Evolutionary conservation across 2,113 vertebrate species (phyloP), one percentile per base, ranked within the genome.

Genomic region (Morone saxatilis): DNA sequence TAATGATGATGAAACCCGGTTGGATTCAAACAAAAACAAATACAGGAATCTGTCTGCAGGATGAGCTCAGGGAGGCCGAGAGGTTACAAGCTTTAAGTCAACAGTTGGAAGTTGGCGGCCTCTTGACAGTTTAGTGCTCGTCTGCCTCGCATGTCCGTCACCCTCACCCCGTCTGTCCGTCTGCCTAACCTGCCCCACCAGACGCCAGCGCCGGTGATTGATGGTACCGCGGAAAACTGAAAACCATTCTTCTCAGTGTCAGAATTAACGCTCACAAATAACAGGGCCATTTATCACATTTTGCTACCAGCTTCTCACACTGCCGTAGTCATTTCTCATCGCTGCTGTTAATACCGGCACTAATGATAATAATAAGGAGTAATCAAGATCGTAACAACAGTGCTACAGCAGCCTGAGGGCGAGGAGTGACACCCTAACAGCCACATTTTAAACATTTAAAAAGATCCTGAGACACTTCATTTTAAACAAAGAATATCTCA

Each of bases 1-100:
- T 80, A n/a, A 86, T 78, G 81, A 80, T 82, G 76, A 80, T 48
- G 62, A 81, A 86, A 85, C 50, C 54, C 68, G 79, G 61, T 72
- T 38, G 22, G 22, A 85, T 70, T 78, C 20, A 81, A 81, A 83
- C 31, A 65, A 83, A 90, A 91, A 91, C 80, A 87, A 88, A 81
- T 36, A 75, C 6, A 47, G 36, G 67, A 61, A 63, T 81, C 51
- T 48, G 38, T 88, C 71, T 2, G 12, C 57, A 67, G 80, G 78
- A 78, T 60, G 61, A 88, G 68, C 80, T 72, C 48, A 51, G 67
- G 5, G 57, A 61, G 82, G 67, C 50, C 48, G 47, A 53, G 75
- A 62, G 76, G 80, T 60, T 67, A 72, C 78, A 31, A 25, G 66
- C 62, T 62, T 36, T 69, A n/a, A 86, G 68, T 87, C 84, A 83